Evolutionary conservation across 2,113 vertebrate species (phyloP), one percentile per base, ranked within the genome.

Genomic region (Prochilodus magdalenae): DNA sequence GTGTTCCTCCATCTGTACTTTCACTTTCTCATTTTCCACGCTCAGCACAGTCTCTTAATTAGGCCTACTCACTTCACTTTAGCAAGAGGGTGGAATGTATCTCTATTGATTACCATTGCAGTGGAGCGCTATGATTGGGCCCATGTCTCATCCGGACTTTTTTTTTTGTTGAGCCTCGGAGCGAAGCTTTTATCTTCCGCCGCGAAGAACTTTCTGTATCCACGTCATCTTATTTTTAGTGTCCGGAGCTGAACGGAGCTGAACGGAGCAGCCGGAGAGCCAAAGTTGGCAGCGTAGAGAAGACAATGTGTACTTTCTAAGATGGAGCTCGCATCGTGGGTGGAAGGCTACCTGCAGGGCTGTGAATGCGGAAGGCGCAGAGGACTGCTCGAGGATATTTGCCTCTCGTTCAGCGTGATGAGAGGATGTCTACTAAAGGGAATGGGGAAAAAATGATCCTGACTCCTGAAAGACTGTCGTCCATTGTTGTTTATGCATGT

Each of bases 231-330:
- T 65, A 53, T 30, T 40, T 63, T 51, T 78, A 27, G 0, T 29
- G 65, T n/a, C n/a, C 20, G 47, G 16, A 30, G 51, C 73, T 12
- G 8, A 13, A 3, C 14, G n/a, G 30, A 49, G 16, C 8, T 29
- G 51, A 78, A 57, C 14, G n/a, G 30, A 73, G 20, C 29, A 27
- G 27, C 57, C 20, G n/a, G 36, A 51, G 26, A 63, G 51, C 62
- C 55, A 47, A 13, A 33, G 67, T 22, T 51, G 70, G 24, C 26
- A 49, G 69, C 12, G 57, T 11, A 3, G 27, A 15, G n/a, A 57
- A 77, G 40, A 72, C 67, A 51, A 36, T 51, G 73, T 83, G 29
- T 66, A 65, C 81, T 65, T 83, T 83, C 67, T 36, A 13, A 57
- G 51, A 73, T 7, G 62, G 47, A 66, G 33, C 30, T 36, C 69